These are phyloP conservation scores for Caenorhabditis imperialis DNA, from an alignment of 2,888 invertebrate genomes.

Conservation along the genomic window DNA sequence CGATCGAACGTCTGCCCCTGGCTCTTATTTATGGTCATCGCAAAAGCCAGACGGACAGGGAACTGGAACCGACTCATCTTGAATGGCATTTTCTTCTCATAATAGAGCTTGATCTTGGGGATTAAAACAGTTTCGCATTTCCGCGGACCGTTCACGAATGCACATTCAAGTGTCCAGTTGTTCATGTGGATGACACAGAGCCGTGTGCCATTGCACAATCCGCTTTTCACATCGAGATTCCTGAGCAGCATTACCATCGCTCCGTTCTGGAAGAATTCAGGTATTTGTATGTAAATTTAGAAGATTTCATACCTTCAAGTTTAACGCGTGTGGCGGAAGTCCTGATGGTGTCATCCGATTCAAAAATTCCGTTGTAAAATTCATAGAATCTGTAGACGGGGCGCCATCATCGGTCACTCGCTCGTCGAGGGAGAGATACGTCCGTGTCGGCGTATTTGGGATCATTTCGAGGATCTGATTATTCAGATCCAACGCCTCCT, in stretches of 20 bases:
- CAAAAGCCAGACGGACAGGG: conserved; percentile 72
- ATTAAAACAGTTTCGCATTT: too few relatives aligned
- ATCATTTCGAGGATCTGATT: conserved; percentile 16
- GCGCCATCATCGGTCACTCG: not conserved
- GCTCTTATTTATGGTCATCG: conserved; percentile 75
- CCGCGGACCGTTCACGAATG: too few relatives aligned
- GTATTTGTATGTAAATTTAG: too few relatives aligned
- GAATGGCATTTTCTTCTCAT: too few relatives aligned
- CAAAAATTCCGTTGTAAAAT: conserved; percentile 22
- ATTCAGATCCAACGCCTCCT: conserved; percentile 24
- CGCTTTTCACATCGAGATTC: conserved; percentile 4
- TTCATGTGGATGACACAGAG: too few relatives aligned
- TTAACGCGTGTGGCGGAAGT: conserved; percentile 29
- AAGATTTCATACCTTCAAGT: conserved; percentile 1
- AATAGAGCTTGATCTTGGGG: too few relatives aligned
- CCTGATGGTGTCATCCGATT: conserved; percentile 26
- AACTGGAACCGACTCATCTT: conserved; percentile 67
- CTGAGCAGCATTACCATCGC: conserved; percentile 13
- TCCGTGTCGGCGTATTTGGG: not conserved
- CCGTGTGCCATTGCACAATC: conserved; percentile 29
- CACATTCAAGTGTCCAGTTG: too few relatives aligned
- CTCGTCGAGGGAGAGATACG: not conserved
- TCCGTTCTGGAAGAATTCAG: too few relatives aligned
- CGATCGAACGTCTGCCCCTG: conserved; percentile 71
- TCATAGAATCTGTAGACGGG: not conserved